Conservation (phyloP, 2,888 invertebrate genomes). For the Tetranychus truncatus region DNA sequence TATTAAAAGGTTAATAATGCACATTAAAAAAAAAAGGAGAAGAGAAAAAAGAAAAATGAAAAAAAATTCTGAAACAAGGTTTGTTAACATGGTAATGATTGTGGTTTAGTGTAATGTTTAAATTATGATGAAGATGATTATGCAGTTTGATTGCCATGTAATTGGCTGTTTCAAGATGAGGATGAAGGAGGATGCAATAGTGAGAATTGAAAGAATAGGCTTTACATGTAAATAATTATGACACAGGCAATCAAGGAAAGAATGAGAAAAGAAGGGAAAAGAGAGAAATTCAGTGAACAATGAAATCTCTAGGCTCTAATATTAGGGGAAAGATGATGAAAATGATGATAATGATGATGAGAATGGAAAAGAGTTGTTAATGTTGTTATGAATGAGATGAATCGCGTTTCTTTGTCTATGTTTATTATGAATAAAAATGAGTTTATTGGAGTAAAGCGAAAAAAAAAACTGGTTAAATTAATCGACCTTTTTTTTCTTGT, state of each 20-base stretch:
- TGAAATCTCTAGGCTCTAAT: constrained; percentile 2
- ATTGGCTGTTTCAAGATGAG: neutral
- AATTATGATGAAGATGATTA: neutral
- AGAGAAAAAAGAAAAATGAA: no score
- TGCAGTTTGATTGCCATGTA: neutral
- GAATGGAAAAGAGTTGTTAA: neutral
- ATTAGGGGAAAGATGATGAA: neutral
- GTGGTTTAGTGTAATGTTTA: neutral
- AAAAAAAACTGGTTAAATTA: neutral
- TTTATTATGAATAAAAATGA: neutral
- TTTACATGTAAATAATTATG: neutral
- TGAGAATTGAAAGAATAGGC: neutral
- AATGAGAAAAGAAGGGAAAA: neutral
- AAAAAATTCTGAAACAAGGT: no score
- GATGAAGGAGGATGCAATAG: neutral
- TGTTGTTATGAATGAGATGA: neutral
- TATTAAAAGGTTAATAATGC: no score
- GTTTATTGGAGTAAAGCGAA: neutral
- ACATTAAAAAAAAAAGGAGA: no score
- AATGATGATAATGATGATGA: constrained; percentile 3
- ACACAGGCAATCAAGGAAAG: neutral
- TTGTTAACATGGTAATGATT: neutral
- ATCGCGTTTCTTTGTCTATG: neutral
- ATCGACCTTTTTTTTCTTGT: neutral
- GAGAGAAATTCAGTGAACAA: neutral